Percentiles rank a stretch among this genome's conserved stretches.
These are phyloP conservation scores for Pseudolycoriella hygida DNA, from an alignment of 2,888 invertebrate species.

Conservation along the genomic window DNA sequence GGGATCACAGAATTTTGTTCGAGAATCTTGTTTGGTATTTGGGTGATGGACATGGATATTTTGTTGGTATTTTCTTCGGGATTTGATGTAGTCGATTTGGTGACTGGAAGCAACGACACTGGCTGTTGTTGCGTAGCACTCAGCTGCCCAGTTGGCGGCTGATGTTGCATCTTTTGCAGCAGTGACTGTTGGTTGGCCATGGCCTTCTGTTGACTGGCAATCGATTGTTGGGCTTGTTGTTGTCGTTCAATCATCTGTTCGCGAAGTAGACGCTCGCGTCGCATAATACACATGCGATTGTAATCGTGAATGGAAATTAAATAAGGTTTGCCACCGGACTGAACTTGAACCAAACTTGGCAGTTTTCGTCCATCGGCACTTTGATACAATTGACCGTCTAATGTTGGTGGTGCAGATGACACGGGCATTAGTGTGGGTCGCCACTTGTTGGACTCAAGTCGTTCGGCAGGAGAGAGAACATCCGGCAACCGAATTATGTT, in stretches of 20 bases:
- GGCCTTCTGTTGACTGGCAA: not conserved
- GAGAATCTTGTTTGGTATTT: conserved; percentile 13
- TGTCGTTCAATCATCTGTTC: conserved; percentile 31
- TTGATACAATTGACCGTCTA: conserved; percentile 30
- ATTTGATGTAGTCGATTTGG: conserved; percentile 4
- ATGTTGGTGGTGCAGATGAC: conserved; percentile 24
- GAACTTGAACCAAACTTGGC: conserved; percentile 51
- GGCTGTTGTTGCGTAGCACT: conserved; percentile 10
- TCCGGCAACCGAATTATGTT: conserved; percentile 23
- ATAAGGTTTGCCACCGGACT: conserved; percentile 60
- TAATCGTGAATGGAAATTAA: conserved; percentile 63
- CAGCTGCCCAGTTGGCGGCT: conserved; percentile 12
- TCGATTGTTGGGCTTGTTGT: not conserved
- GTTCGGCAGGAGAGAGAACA: conserved; percentile 28
- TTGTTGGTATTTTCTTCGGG: too few species aligned
- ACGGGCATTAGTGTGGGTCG: conserved; percentile 54
- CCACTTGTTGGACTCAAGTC: conserved; percentile 42
- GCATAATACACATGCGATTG: conserved; percentile 59
- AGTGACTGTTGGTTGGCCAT: not conserved
- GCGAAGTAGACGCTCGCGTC: conserved; percentile 45
- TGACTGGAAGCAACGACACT: conserved; percentile 16
- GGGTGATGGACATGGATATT: too few species aligned
- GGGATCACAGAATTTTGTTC: conserved; percentile 14
- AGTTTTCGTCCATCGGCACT: conserved; percentile 39
- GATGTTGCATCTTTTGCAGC: conserved; percentile 2